Evolutionary conservation across 2,888 invertebrate species (phyloP), one percentile per base, ranked within the genome.

Genomic region (Bugulina stolonifera): DNA sequence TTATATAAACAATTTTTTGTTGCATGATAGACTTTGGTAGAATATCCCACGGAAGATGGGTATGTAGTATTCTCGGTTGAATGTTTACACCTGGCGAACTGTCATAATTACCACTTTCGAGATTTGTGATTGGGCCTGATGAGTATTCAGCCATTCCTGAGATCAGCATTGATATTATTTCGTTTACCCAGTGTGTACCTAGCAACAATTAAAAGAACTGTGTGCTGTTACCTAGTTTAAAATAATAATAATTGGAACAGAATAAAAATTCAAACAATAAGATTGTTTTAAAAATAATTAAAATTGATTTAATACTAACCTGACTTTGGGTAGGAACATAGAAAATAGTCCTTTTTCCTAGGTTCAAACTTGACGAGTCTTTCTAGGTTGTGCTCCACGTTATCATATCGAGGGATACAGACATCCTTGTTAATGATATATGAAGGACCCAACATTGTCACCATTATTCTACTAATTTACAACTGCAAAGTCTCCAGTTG

Each of bases 181-280:
- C 64, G 32, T 64, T 32, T 2, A 64, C 64, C 64, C 64, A 64
- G n/a, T 64, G 64, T 32, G 64, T 64, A 34, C 64, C 64, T 64
- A n/a, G 3, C 22, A 3, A 43, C 5, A 43, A 43, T n/a, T n/a
- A n/a, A n/a, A n/a, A n/a, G n/a, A n/a, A n/a, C n/a, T n/a, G n/a
- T n/a, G n/a, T n/a, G n/a, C n/a, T n/a, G n/a, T n/a, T n/a, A n/a
- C n/a, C n/a, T n/a, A n/a, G n/a, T n/a, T n/a, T n/a, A n/a, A n/a
- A n/a, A n/a, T n/a, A n/a, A n/a, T n/a, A n/a, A n/a, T n/a, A n/a
- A n/a, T n/a, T n/a, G n/a, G n/a, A n/a, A n/a, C n/a, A n/a, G n/a
- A n/a, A n/a, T n/a, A n/a, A n/a, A n/a, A n/a, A n/a, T n/a, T n/a
- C n/a, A n/a, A n/a, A n/a, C n/a, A n/a, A n/a, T n/a, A n/a, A n/a